A percentile compares a stretch with the other conserved stretches of the same genome.
Evolutionary conservation across 92 coral and sea anemone species (phyloP).

Genomic region (Epizoanthus rinbou): DNA sequence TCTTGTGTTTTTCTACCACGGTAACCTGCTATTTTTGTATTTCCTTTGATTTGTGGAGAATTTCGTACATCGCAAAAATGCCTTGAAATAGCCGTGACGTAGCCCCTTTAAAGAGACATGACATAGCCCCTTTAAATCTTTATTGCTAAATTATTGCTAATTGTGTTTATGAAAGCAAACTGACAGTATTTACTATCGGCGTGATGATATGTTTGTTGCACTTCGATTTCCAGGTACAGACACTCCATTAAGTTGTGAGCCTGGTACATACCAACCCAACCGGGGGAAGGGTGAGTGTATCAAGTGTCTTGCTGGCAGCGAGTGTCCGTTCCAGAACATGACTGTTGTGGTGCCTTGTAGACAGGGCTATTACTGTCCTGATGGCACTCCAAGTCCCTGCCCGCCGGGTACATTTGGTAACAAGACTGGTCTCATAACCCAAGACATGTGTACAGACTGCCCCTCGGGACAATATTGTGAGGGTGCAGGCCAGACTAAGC

Average conservation of each 20-base stretch:
- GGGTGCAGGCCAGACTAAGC: slow-evolving; percentile 73
- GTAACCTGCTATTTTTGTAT: too few species aligned
- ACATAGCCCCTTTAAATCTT: too few species aligned
- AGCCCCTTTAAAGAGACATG: too few species aligned
- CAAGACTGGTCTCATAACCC: slow-evolving; percentile 68
- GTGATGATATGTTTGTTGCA: not conserved
- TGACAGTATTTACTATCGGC: not conserved
- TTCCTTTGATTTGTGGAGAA: too few species aligned
- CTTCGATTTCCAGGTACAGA: slow-evolving; percentile 58
- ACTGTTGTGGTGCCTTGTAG: slow-evolving; percentile 79
- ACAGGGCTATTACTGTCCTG: slow-evolving; percentile 91
- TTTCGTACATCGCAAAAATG: too few species aligned
- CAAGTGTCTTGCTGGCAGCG: slow-evolving; percentile 80
- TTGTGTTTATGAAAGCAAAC: too few species aligned
- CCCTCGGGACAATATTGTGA: slow-evolving; percentile 84
- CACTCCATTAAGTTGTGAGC: slow-evolving; percentile 75
- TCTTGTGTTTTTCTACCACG: too few species aligned
- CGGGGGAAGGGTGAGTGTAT: slow-evolving; percentile 79
- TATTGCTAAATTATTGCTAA: too few species aligned
- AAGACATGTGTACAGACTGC: slow-evolving; percentile 84
- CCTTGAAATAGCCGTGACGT: too few species aligned
- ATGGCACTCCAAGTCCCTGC: slow-evolving; percentile 82
- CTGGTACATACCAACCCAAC: slow-evolving; percentile 91
- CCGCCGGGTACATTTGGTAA: slow-evolving; percentile 95
- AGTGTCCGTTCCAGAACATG: slow-evolving; percentile 95